These are phyloP conservation scores for Eumeta japonica DNA, from an alignment of 1,140 invertebrate genomes.

Conservation along the genomic window DNA sequence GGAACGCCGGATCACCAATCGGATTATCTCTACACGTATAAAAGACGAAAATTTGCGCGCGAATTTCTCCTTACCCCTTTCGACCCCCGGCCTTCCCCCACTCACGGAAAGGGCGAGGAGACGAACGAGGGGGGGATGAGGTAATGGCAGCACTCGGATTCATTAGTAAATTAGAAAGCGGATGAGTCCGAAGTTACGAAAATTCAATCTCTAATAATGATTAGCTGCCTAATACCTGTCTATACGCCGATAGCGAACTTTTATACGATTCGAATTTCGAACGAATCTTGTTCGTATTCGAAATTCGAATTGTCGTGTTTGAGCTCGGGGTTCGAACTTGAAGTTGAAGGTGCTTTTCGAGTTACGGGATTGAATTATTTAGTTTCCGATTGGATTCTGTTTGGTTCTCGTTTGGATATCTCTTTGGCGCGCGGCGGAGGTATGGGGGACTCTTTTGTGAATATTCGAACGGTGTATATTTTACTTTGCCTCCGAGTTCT, in stretches of 20 bases:
- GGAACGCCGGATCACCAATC: slow-evolving; percentile 47
- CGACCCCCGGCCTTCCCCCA: slow-evolving; percentile 15
- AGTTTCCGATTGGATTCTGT: slow-evolving; percentile 46
- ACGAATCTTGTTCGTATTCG: slow-evolving; percentile 35
- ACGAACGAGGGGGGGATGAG: slow-evolving; percentile 15
- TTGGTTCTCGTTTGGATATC: slow-evolving; percentile 28
- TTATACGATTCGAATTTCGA: slow-evolving; percentile 23
- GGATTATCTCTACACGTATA: slow-evolving; percentile 53
- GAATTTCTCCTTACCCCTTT: slow-evolving; percentile 46
- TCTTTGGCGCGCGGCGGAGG: too few relatives aligned
- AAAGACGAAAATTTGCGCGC: slow-evolving; percentile 46
- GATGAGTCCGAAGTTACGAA: slow-evolving; percentile 59
- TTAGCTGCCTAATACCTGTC: slow-evolving; percentile 50
- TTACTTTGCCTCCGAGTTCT: too few relatives aligned
- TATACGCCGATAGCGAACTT: slow-evolving; percentile 27
- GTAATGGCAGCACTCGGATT: slow-evolving; percentile 54
- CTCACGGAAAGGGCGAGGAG: slow-evolving; percentile 9
- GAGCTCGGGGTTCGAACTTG: too few relatives aligned
- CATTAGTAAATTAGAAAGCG: slow-evolving; percentile 60
- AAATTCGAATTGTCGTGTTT: slow-evolving; percentile 46
- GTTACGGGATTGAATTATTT: slow-evolving; percentile 49
- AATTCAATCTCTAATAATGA: slow-evolving; percentile 60
- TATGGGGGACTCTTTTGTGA: slow-evolving; percentile 21
- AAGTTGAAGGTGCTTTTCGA: too few relatives aligned
- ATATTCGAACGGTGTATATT: slow-evolving; percentile 16